phyloP scores from a whole-genome alignment of 2,888 invertebrate genomes.

The Cecidostiba fungosa region DNA sequence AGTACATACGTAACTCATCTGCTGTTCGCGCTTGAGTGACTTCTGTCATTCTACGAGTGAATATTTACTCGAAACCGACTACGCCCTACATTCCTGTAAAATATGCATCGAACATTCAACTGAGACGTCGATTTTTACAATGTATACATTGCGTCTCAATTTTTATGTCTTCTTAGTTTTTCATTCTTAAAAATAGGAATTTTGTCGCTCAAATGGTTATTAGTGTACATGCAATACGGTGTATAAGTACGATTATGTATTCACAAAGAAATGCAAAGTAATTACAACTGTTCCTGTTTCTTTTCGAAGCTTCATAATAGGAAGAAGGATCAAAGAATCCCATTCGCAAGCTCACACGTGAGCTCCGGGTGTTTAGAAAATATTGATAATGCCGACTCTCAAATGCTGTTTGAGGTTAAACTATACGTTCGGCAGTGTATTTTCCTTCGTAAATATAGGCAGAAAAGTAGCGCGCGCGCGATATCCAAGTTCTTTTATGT shows the following conservation, averaged over 20 bases:
- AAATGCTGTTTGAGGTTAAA: background rate
- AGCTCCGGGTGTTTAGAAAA: background rate
- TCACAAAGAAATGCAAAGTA: background rate
- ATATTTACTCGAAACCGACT: conserved; percentile 51
- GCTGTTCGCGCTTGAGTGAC: conserved; percentile 8
- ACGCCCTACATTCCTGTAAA: conserved; percentile 50
- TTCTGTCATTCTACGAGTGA: conserved; percentile 23
- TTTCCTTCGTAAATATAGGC: background rate
- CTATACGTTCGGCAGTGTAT: background rate
- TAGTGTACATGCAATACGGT: no score
- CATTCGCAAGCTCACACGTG: background rate
- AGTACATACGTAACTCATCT: background rate
- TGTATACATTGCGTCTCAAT: conserved; percentile 17
- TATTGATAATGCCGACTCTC: background rate
- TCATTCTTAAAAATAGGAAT: background rate
- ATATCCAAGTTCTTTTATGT: background rate
- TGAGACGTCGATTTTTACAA: conserved; percentile 30
- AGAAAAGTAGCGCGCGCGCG: background rate
- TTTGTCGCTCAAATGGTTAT: background rate
- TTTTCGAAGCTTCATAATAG: no score
- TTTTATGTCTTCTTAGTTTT: background rate
- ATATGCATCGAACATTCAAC: conserved; percentile 2
- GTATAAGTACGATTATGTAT: background rate
- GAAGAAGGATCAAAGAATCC: background rate
- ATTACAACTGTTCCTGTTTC: background rate